phyloP scores from a whole-genome alignment of 1,140 invertebrate genomes.

The Catajapyx aquilonaris region DNA sequence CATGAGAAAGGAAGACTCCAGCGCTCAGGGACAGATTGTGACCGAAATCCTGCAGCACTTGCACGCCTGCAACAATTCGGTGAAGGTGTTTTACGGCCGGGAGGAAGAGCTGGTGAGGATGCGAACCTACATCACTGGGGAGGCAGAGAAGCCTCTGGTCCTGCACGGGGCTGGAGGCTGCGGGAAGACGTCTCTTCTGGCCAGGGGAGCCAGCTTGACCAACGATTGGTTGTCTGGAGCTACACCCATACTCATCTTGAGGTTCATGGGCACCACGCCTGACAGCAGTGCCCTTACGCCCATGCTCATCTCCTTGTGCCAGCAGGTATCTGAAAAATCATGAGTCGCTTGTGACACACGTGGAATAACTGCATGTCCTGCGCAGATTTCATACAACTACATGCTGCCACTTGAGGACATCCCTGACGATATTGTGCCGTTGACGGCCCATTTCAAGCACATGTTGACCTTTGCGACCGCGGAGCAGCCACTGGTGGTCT shows the following conservation, averaged over 20 bases:
- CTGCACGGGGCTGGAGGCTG: conserved; percentile 90
- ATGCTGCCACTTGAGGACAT: conserved; percentile 80
- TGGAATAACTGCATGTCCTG: conserved; percentile 10
- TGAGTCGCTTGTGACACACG: neutral
- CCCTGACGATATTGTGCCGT: conserved; percentile 83
- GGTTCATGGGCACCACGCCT: conserved; percentile 91
- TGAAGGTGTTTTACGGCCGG: conserved; percentile 84
- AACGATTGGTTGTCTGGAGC: conserved; percentile 45
- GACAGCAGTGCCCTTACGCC: conserved; percentile 87
- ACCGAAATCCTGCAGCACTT: conserved; percentile 92
- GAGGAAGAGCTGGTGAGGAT: conserved; percentile 68
- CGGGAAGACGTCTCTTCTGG: conserved; percentile 88
- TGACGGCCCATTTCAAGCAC: conserved; percentile 90
- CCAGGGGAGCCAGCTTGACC: conserved; percentile 71
- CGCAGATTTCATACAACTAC: conserved; percentile 84
- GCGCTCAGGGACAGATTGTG: conserved; percentile 78
- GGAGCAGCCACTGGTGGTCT: conserved; percentile 66
- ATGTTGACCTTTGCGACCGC: conserved; percentile 57
- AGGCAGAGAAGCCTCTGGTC: conserved; percentile 65
- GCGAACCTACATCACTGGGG: conserved; percentile 51
- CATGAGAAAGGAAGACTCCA: conserved; percentile 76
- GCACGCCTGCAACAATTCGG: conserved; percentile 90
- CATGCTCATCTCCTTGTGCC: conserved; percentile 83
- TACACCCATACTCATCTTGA: conserved; percentile 65
- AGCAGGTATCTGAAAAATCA: conserved; percentile 37